A percentile compares a stretch with the other conserved stretches of the same genome.
These are phyloP conservation scores for Ferdinandea cuprea DNA, from an alignment of 2,888 invertebrate species.

Conservation along the genomic window DNA sequence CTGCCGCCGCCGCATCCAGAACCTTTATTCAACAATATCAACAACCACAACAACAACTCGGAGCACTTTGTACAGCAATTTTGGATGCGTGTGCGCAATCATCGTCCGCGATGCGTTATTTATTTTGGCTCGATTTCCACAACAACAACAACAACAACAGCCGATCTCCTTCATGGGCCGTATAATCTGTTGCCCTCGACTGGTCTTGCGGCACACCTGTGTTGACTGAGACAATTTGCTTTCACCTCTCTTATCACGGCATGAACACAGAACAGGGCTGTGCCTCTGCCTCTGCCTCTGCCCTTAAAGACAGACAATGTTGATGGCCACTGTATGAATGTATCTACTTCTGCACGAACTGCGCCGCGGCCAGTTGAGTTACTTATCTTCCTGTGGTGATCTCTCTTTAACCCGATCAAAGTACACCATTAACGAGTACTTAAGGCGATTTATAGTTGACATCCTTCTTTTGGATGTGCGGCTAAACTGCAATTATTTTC, in stretches of 20 bases:
- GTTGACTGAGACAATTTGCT: slow-evolving; percentile 18
- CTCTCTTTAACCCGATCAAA: slow-evolving; percentile 21
- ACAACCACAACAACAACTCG: not conserved
- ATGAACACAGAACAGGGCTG: too few relatives aligned
- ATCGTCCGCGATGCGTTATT: slow-evolving; percentile 7
- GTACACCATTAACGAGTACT: slow-evolving; percentile 25
- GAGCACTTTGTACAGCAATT: not conserved
- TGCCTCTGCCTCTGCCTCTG: too few relatives aligned
- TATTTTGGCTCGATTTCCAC: slow-evolving; percentile 12
- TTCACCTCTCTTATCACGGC: slow-evolving; percentile 43
- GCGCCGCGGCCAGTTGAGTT: too few relatives aligned
- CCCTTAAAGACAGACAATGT: too few relatives aligned
- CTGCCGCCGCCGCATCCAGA: not conserved
- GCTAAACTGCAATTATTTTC: slow-evolving; percentile 12
- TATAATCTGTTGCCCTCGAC: slow-evolving; percentile 42
- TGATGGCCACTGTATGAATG: not conserved
- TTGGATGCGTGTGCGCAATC: slow-evolving; percentile 43
- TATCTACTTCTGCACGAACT: not conserved
- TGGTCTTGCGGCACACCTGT: slow-evolving; percentile 27
- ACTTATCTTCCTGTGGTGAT: slow-evolving; percentile 6
- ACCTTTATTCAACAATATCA: not conserved
- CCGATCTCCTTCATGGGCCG: slow-evolving; percentile 18
- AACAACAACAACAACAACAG: too few relatives aligned
- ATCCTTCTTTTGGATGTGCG: slow-evolving; percentile 20
- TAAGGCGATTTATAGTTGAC: slow-evolving; percentile 14